Conservation (phyloP, 2,113 vertebrate genomes). For the Callipepla squamata region DNA sequence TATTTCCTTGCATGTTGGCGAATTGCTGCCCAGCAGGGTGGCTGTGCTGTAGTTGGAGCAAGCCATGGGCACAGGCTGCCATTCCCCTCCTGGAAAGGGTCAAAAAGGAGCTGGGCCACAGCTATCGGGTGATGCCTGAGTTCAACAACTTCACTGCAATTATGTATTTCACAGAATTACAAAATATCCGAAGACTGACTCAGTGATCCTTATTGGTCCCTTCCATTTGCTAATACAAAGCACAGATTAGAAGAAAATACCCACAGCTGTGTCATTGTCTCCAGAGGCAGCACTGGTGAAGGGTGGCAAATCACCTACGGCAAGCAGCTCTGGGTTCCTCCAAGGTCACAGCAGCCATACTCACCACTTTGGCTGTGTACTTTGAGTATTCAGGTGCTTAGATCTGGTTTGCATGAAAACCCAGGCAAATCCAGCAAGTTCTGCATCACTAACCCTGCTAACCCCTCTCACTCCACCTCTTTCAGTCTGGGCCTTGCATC, state of each 20-base stretch:
- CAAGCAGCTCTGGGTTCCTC: not conserved
- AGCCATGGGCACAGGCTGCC: too few relatives aligned
- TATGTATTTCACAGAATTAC: not conserved
- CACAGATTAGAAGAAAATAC: not conserved
- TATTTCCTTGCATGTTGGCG: not conserved
- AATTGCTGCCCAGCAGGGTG: not conserved
- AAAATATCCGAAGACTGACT: too few relatives aligned
- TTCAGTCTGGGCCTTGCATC: fast-evolving
- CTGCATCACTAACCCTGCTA: not conserved
- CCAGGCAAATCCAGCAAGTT: not conserved
- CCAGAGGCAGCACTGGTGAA: fast-evolving
- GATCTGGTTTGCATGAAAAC: not conserved
- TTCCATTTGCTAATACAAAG: not conserved
- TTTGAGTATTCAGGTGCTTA: not conserved
- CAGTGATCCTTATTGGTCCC: too few relatives aligned
- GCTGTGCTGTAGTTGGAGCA: not conserved
- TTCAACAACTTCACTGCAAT: not conserved
- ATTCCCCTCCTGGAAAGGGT: too few relatives aligned
- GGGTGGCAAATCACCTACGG: not conserved
- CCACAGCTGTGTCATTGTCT: not conserved
- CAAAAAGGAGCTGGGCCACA: too few relatives aligned
- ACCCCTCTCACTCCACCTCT: not conserved
- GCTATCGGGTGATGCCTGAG: not conserved
- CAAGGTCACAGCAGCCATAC: not conserved
- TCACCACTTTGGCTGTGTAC: not conserved